Evolutionary conservation across 2,888 invertebrate genomes (phyloP).

Genomic region (Steinernema carpocapsae): DNA sequence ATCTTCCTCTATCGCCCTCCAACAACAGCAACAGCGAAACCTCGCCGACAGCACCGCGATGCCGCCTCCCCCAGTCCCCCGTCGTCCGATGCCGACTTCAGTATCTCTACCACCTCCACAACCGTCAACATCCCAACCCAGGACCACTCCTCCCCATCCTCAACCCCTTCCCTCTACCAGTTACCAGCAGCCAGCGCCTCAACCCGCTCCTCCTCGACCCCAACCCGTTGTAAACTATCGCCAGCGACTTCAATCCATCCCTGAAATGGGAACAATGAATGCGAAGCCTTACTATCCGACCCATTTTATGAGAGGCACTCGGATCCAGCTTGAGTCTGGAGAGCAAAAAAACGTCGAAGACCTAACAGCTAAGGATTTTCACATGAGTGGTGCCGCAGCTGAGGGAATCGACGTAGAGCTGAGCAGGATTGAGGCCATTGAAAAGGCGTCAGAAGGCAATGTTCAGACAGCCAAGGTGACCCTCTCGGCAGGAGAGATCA

Average conservation of each 20-base stretch:
- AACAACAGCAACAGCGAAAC: conserved; percentile 26
- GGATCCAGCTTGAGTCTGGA: conserved; percentile 22
- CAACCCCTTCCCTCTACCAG: conserved; percentile 14
- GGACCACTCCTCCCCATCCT: conserved; percentile 9
- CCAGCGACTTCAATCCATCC: neutral
- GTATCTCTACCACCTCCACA: neutral
- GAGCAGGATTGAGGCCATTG: conserved; percentile 11
- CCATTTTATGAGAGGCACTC: conserved; percentile 17
- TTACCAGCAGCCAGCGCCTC: conserved; percentile 7
- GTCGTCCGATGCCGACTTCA: neutral
- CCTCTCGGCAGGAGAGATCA: neutral
- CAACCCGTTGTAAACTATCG: neutral
- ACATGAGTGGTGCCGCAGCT: conserved; percentile 16
- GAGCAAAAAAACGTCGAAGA: conserved; percentile 19
- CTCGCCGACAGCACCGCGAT: conserved; percentile 25
- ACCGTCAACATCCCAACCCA: conserved; percentile 25
- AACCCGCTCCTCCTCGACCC: neutral
- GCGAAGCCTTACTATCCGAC: conserved; percentile 17
- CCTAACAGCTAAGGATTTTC: neutral
- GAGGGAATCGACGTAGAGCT: conserved; percentile 12
- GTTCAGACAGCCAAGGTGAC: conserved; percentile 6
- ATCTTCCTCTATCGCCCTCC: neutral
- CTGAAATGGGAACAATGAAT: conserved; percentile 12
- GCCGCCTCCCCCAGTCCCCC: conserved; percentile 14
- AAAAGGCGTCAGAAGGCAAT: neutral